These are phyloP conservation scores for Bombus difficillimus DNA, from an alignment of 1,140 invertebrate species.

Conservation along the genomic window DNA sequence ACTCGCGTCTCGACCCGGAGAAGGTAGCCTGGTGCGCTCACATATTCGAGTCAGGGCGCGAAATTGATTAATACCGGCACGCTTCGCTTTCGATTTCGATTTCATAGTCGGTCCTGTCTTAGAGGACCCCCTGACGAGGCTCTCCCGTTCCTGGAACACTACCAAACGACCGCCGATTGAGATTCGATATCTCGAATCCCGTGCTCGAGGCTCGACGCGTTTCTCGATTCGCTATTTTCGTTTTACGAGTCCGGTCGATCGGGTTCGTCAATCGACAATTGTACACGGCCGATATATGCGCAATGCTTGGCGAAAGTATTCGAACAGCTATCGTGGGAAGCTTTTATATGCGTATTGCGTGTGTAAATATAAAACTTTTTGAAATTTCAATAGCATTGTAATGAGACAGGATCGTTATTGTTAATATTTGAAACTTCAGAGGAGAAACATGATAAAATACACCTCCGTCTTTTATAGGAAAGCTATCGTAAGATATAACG, in stretches of 20 bases:
- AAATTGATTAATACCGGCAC: slow-evolving; percentile 41
- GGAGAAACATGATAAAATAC: too few species aligned
- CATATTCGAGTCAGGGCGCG: background rate
- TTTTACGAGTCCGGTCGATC: slow-evolving; percentile 2
- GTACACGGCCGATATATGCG: too few species aligned
- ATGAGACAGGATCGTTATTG: too few species aligned
- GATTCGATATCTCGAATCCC: slow-evolving; percentile 22
- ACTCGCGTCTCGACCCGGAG: background rate
- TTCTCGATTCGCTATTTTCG: background rate
- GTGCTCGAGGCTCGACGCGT: background rate
- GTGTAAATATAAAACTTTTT: too few species aligned
- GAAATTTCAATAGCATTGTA: too few species aligned
- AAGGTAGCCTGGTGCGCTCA: background rate
- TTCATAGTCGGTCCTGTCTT: background rate
- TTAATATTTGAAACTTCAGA: too few species aligned
- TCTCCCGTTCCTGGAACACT: slow-evolving; percentile 15
- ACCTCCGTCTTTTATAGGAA: too few species aligned
- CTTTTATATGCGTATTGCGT: too few species aligned
- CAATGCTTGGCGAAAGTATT: too few species aligned
- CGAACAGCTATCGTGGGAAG: too few species aligned
- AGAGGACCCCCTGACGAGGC: slow-evolving; percentile 11
- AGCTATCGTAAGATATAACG: too few species aligned
- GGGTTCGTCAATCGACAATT: background rate
- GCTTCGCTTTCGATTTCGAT: slow-evolving; percentile 31
- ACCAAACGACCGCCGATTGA: background rate